A percentile compares a stretch with the other conserved stretches of the same genome.
These are phyloP conservation scores for Melanotaenia duboulayi DNA, from an alignment of 2,113 vertebrate species.

Conservation along the genomic window DNA sequence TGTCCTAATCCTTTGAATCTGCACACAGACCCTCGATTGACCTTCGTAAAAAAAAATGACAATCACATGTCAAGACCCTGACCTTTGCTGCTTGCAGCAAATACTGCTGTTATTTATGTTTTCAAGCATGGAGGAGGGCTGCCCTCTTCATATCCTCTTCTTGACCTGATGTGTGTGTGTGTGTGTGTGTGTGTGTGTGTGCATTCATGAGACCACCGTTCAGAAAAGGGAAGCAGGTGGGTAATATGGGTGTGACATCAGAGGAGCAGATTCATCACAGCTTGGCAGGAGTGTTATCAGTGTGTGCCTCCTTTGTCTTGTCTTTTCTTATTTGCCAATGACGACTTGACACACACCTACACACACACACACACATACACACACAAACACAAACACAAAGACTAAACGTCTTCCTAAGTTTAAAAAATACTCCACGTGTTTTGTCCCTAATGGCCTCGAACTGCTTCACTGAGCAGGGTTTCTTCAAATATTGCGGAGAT, in stretches of 20 bases:
- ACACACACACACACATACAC: slow-evolving; percentile 15
- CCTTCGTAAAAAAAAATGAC: background rate
- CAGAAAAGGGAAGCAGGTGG: slow-evolving; percentile 55
- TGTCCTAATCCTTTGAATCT: too few species aligned
- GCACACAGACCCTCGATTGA: too few species aligned
- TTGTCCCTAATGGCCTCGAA: too few species aligned
- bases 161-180: slow-evolving; percentile 16
- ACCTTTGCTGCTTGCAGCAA: slow-evolving; percentile 6
- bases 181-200: slow-evolving; percentile 19
- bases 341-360: slow-evolving; percentile 24
- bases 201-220: slow-evolving; percentile 20
- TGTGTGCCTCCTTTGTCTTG: slow-evolving; percentile 65
- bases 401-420: background rate
- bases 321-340: slow-evolving; percentile 46
- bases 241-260: slow-evolving; percentile 39
- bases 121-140: background rate
- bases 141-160: background rate
- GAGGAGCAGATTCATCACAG: slow-evolving; percentile 68
- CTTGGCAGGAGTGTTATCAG: slow-evolving; percentile 49
- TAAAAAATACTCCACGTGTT: too few species aligned
- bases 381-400: slow-evolving; percentile 16
- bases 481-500: too few species aligned
- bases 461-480: too few species aligned
- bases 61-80: background rate
- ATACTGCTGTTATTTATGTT: slow-evolving; percentile 15